A percentile compares a stretch with the other conserved stretches of the same genome.
These are phyloP conservation scores for Oasisia sp. DNA, from an alignment of 2,888 invertebrate species.

Conservation along the genomic window DNA sequence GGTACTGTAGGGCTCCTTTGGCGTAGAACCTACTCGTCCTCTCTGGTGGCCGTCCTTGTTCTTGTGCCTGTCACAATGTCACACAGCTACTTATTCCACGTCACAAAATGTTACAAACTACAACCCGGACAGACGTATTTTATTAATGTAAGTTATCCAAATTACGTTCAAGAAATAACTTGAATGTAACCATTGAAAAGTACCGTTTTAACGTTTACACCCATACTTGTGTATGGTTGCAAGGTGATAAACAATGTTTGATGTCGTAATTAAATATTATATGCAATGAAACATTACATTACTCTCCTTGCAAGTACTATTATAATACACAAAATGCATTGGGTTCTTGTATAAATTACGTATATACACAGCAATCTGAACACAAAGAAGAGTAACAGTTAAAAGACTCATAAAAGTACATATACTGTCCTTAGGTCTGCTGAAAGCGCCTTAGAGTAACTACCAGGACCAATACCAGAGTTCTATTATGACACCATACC, in stretches of 20 bases:
- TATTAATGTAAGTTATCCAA: not conserved
- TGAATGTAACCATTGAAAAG: not conserved
- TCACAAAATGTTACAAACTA: not conserved
- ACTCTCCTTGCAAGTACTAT: not conserved
- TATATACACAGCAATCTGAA: not conserved
- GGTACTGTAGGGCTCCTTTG: constrained; percentile 94
- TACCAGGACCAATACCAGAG: not conserved
- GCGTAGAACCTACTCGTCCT: constrained; percentile 95
- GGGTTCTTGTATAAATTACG: not conserved
- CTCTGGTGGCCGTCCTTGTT: constrained; percentile 92
- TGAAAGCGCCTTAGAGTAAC: not conserved
- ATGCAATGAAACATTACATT: not conserved
- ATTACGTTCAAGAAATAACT: not conserved
- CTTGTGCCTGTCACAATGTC: constrained; percentile 74
- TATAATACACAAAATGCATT: not conserved
- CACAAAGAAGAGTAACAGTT: not conserved
- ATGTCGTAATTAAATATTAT: not conserved
- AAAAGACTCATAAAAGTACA: not conserved
- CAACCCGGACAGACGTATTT: not conserved
- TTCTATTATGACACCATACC: constrained; percentile 47
- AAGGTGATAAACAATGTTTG: too few relatives aligned
- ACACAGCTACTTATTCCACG: not conserved
- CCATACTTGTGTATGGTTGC: not conserved
- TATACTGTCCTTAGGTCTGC: too few relatives aligned
- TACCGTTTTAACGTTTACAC: not conserved